Conservation (phyloP, 1,140 invertebrate genomes). For the Sitobion miscanthi region DNA sequence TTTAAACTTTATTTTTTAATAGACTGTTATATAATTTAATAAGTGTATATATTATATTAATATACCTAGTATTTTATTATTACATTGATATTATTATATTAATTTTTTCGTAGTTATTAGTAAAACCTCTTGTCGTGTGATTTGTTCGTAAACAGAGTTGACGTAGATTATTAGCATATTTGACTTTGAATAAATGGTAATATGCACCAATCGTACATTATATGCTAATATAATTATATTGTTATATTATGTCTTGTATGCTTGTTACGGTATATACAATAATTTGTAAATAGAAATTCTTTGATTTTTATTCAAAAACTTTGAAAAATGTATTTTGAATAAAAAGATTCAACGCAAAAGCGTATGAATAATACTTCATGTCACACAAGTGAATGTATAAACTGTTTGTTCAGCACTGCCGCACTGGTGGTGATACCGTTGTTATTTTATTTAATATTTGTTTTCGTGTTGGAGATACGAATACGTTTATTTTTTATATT, state of each 20-base stretch:
- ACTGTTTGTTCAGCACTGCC: neutral
- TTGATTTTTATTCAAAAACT: neutral
- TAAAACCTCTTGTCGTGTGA: neutral
- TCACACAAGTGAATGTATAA: neutral
- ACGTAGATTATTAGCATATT: neutral
- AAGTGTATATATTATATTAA: too few relatives aligned
- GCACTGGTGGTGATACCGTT: neutral
- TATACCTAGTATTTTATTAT: too few relatives aligned
- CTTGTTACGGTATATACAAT: too few relatives aligned
- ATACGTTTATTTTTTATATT: neutral
- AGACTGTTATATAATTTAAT: neutral
- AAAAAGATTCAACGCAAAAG: neutral
- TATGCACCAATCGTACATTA: too few relatives aligned
- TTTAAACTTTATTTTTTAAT: neutral
- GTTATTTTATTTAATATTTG: neutral
- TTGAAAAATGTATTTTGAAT: neutral
- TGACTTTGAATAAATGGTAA: neutral
- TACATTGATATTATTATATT: too few relatives aligned
- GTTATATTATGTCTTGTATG: neutral
- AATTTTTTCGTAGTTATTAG: neutral
- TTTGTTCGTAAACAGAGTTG: neutral
- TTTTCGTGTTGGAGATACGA: neutral
- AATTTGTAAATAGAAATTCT: neutral
- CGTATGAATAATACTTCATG: neutral
- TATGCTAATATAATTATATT: neutral